Percentiles rank a stretch among this genome's conserved stretches.
phyloP scores from a whole-genome alignment of 2,797 vertebrate genomes.

The Sphaeramia orbicularis region DNA sequence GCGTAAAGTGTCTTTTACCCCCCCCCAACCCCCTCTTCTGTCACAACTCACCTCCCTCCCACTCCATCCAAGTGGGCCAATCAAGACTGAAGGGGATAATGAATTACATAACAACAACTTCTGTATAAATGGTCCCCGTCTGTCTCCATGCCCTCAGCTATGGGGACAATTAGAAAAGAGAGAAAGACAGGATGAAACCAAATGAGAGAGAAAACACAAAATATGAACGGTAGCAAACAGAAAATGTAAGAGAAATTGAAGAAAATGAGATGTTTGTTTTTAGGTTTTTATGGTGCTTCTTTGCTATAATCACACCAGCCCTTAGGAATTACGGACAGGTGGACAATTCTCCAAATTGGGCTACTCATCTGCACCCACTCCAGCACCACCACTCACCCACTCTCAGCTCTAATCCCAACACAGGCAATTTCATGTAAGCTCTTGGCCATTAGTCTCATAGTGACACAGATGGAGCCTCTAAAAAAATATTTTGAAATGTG shows the following conservation, averaged over 20 bases:
- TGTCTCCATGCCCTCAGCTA: conserved; percentile 38
- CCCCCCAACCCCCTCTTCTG: background rate
- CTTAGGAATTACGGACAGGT: too few relatives aligned
- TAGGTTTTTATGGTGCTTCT: too few relatives aligned
- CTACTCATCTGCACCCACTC: too few relatives aligned
- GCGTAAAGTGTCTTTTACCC: conserved; percentile 53
- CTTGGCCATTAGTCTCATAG: too few relatives aligned
- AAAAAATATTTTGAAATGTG: too few relatives aligned
- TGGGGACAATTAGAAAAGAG: conserved; percentile 44
- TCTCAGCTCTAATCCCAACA: too few relatives aligned
- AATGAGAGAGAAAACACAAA: conserved; percentile 7
- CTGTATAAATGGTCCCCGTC: conserved; percentile 45
- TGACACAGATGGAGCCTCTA: too few relatives aligned
- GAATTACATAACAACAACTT: conserved; percentile 69
- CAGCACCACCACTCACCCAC: too few relatives aligned
- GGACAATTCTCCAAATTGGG: too few relatives aligned
- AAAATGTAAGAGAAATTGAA: conserved; percentile 1
- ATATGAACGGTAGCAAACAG: conserved; percentile 1
- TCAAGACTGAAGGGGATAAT: conserved; percentile 57
- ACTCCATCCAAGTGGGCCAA: conserved; percentile 55
- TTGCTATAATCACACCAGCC: too few relatives aligned
- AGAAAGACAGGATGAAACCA: background rate
- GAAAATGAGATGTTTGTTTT: conserved; percentile 34
- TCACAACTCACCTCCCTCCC: background rate
- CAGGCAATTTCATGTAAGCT: too few relatives aligned